Conservation (phyloP, 2,888 invertebrate genomes). For the Sarcophaga carnaria region DNA sequence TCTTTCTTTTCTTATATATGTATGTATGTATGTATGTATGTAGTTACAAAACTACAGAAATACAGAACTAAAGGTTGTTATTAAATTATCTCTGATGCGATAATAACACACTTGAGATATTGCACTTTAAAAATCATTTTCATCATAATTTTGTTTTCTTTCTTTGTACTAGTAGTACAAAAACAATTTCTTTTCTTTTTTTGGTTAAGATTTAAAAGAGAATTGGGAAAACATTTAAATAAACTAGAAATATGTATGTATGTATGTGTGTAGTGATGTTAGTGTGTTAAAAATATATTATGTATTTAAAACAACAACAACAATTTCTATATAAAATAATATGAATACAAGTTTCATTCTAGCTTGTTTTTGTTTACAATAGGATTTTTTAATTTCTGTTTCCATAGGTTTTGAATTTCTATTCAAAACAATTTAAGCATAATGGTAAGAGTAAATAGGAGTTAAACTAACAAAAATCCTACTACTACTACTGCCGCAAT, state of each 20-base stretch:
- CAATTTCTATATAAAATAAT: slow-evolving; percentile 39
- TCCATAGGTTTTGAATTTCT: slow-evolving; percentile 16
- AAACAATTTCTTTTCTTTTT: slow-evolving; percentile 11
- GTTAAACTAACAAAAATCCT: not conserved
- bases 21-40: too few species aligned
- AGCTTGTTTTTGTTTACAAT: not conserved
- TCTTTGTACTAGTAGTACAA: not conserved
- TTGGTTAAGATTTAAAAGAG: slow-evolving; percentile 14
- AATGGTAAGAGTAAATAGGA: slow-evolving; percentile 40
- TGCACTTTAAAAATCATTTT: slow-evolving; percentile 66
- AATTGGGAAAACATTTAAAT: slow-evolving; percentile 7
- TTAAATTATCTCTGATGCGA: slow-evolving; percentile 79
- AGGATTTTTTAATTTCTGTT: slow-evolving; percentile 21
- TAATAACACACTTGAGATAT: slow-evolving; percentile 77
- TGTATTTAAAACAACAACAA: slow-evolving; percentile 38
- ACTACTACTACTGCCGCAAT: not conserved
- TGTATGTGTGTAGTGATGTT: too few species aligned
- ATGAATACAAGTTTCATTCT: slow-evolving; percentile 27
- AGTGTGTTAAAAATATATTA: not conserved
- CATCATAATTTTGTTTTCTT: slow-evolving; percentile 41
- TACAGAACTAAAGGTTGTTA: slow-evolving; percentile 72
- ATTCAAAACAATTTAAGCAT: slow-evolving; percentile 71
- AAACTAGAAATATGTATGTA: not conserved
- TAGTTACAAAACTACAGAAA: slow-evolving; percentile 25
- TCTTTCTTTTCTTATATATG: not conserved